Percentiles rank a stretch among this genome's conserved stretches.
phyloP scores from a whole-genome alignment of 35 echinoderm and acorn worm species.

The Ophiothrix spiculata region DNA sequence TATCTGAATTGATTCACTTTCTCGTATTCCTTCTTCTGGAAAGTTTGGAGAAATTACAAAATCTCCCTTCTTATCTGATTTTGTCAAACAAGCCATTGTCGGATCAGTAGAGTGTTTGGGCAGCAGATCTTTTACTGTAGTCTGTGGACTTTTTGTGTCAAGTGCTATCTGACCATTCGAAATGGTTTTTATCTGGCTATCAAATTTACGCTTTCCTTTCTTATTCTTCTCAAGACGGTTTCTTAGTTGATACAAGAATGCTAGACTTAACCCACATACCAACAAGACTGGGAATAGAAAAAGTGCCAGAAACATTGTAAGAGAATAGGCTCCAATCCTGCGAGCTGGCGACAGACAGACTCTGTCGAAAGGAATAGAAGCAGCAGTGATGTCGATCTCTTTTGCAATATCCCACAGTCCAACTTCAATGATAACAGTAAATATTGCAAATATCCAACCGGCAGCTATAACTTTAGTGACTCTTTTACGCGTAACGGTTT shows the following conservation, averaged over 20 bases:
- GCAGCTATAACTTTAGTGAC: background rate
- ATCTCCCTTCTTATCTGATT: too few species aligned
- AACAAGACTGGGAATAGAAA: background rate
- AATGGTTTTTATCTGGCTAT: too few species aligned
- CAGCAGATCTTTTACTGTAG: too few species aligned
- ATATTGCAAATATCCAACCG: background rate
- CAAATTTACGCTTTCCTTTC: too few species aligned
- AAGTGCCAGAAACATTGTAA: background rate
- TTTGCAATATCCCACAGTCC: background rate
- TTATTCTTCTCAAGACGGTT: too few species aligned
- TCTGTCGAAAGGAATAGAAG: background rate
- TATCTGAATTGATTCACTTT: too few species aligned
- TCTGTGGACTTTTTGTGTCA: too few species aligned
- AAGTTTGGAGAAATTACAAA: too few species aligned
- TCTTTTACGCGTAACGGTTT: background rate
- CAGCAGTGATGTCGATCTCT: background rate
- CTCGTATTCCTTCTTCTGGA: too few species aligned
- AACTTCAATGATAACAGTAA: background rate
- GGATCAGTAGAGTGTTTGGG: too few species aligned
- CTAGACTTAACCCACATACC: background rate
- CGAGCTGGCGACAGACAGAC: slow-evolving; percentile 19
- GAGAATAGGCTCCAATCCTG: background rate
- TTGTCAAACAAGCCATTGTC: too few species aligned
- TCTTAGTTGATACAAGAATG: background rate
- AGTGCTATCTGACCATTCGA: too few species aligned